phyloP scores from a whole-genome alignment of 2,888 invertebrate species.

The Criorhina ranunculi region DNA sequence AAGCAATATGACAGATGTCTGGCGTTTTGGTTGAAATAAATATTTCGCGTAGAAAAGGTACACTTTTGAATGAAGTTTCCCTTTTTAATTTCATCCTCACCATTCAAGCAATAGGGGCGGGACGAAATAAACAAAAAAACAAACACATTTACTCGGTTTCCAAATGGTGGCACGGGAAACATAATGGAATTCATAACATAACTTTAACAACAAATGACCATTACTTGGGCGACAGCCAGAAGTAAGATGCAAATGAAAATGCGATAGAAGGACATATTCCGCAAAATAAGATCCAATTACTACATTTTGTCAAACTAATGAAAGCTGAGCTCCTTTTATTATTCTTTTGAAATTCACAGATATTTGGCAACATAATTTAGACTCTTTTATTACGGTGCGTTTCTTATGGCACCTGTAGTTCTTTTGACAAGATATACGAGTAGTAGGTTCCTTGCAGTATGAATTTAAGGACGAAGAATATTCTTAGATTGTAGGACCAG shows the following conservation, averaged over 20 bases:
- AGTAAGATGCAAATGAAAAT: conserved; percentile 15
- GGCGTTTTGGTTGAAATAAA: conserved; percentile 45
- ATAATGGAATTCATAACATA: conserved; percentile 69
- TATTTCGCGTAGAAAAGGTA: conserved; percentile 56
- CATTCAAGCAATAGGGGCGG: conserved; percentile 42
- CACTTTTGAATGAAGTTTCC: conserved; percentile 45
- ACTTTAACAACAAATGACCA: conserved; percentile 59
- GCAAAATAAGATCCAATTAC: conserved; percentile 57
- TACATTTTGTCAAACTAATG: conserved; percentile 49
- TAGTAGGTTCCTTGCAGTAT: conserved; percentile 9
- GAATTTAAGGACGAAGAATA: not conserved
- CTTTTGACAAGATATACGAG: too few species aligned
- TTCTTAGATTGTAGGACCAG: conserved; percentile 1
- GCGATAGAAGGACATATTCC: conserved; percentile 19
- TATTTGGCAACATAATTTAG: not conserved
- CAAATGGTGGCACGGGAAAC: conserved; percentile 44
- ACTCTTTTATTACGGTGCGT: not conserved
- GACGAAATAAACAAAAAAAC: conserved; percentile 33
- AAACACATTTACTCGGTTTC: conserved; percentile 36
- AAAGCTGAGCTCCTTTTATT: conserved; percentile 34
- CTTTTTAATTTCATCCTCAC: conserved; percentile 53
- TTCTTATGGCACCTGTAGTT: conserved; percentile 11
- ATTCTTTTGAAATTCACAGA: conserved; percentile 20
- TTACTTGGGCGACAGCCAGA: conserved; percentile 43
- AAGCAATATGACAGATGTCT: conserved; percentile 69